These are phyloP conservation scores for Arvicanthis niloticus DNA, from an alignment of 2,113 vertebrate species.

Conservation along the genomic window DNA sequence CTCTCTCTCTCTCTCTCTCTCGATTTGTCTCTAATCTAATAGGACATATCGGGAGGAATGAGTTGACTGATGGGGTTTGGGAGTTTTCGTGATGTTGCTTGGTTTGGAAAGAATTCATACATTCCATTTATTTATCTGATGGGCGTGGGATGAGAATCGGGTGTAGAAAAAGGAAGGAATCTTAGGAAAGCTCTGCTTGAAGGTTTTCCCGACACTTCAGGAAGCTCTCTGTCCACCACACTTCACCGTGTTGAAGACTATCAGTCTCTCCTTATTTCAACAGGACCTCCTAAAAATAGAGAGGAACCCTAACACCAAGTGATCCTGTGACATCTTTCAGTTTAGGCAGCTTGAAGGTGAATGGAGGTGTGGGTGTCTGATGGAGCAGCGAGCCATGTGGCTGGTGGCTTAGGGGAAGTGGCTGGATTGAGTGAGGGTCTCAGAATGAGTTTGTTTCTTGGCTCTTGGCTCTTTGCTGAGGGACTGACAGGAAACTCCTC, in stretches of 20 bases:
- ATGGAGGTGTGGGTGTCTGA: not conserved
- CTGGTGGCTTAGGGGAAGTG: not conserved
- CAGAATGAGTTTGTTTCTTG: not conserved
- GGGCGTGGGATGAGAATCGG: not conserved
- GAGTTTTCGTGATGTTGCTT: not conserved
- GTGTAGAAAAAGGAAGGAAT: not conserved
- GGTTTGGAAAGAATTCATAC: not conserved
- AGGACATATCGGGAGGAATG: not conserved
- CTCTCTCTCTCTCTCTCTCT: not conserved
- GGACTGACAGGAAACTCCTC: conserved; percentile 66
- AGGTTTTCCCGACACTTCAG: not conserved
- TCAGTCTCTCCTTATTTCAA: not conserved
- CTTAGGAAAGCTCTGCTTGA: not conserved
- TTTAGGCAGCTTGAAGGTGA: conserved; percentile 43
- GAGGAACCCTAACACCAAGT: not conserved
- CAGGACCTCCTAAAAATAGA: not conserved
- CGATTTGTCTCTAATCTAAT: not conserved
- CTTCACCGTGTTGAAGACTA: not conserved
- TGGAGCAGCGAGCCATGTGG: conserved; percentile 12
- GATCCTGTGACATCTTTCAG: not conserved
- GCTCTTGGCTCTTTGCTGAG: not conserved
- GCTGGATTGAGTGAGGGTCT: conserved; percentile 6
- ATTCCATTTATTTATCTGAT: conserved; percentile 23
- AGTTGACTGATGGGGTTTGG: not conserved
- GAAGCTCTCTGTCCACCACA: not conserved